Base-by-base conservation (phyloP, 2,888 invertebrate species). In the Brachylomia viminalis region DNA sequence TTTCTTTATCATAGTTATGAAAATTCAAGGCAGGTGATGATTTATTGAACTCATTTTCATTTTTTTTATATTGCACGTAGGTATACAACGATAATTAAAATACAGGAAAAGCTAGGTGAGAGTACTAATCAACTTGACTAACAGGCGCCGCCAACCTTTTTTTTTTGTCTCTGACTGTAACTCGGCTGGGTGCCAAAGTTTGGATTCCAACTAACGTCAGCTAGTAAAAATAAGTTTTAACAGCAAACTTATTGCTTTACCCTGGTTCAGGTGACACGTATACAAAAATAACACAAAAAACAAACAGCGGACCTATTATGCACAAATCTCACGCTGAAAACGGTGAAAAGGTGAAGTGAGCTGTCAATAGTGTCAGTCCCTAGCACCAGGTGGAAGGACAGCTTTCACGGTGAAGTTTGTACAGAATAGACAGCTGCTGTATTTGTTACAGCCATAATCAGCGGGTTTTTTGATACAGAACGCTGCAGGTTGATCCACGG, bases 171-270 rank as follows among this genome's bases (percentile, higher is more conserved):
- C 17, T 10, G 66, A 20, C 45, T n/a, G 65, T 33, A 27, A 20
- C 47, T 65, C 20, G 70, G 70, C 70, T 33, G 20, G 8, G 5
- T 49, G 70, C 70, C 70, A 65, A 62, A 56, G 13, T 13, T 5
- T 7, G 13, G 30, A 6, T n/a, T 59, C 33, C 27, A 65, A 47
- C n/a, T 38, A 20, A 47, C 47, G 47, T 47, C 70, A 47, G 20
- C 20, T 17, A 33, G n/a, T 33, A 17, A 23, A 65, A 47, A 65
- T n/a, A n/a, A 20, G 20, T 33, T 70, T 15, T 30, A 70, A 47
- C 33, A 47, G 13, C 47, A 1, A 33, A 33, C 33, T 64, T 47
- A 33, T 64, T n/a, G 47, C 13, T 15, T 13, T 2, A 33, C n/a
- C 20, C 8, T 42, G 42, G 10, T 42, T 10, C 42, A 42, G 42